Percentiles rank a stretch among this genome's conserved stretches.
Conservation (phyloP, 1,140 invertebrate species). For the Psix sp. region DNA sequence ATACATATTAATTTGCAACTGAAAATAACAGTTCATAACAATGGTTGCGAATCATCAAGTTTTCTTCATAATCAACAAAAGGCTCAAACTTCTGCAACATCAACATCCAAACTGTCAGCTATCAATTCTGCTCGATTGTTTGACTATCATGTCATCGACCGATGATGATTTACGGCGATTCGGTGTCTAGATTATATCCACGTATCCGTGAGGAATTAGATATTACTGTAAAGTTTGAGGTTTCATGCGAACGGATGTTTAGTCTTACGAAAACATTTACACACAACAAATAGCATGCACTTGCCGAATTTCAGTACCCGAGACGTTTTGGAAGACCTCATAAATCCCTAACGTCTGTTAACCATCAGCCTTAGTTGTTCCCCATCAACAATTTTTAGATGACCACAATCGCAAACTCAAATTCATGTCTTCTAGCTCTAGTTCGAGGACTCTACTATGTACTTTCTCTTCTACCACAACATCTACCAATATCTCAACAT, state of each 20-base stretch:
- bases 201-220: too few species aligned
- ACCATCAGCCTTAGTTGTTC: conserved; percentile 25
- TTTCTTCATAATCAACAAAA: too few species aligned
- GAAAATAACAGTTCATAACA: conserved; percentile 33
- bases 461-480: too few species aligned
- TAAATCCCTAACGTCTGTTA: conserved; percentile 49
- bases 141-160: conserved; percentile 14
- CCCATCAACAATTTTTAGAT: too few species aligned
- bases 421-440: too few species aligned
- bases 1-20: conserved; percentile 50
- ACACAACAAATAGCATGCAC: conserved; percentile 48
- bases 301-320: conserved; percentile 52
- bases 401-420: too few species aligned
- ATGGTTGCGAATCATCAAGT: too few species aligned
- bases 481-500: too few species aligned
- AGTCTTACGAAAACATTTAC: conserved; percentile 46
- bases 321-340: conserved; percentile 22
- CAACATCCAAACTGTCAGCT: neutral
- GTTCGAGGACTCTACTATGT: too few species aligned
- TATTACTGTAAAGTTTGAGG: too few species aligned
- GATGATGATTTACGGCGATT: conserved; percentile 29
- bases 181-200: too few species aligned
- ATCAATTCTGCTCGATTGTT: conserved; percentile 11
- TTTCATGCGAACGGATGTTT: conserved; percentile 30
- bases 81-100: too few species aligned